A percentile compares a stretch with the other conserved stretches of the same genome.
phyloP scores from a whole-genome alignment of 2,113 vertebrate species.

The Elaphurus davidianus region DNA sequence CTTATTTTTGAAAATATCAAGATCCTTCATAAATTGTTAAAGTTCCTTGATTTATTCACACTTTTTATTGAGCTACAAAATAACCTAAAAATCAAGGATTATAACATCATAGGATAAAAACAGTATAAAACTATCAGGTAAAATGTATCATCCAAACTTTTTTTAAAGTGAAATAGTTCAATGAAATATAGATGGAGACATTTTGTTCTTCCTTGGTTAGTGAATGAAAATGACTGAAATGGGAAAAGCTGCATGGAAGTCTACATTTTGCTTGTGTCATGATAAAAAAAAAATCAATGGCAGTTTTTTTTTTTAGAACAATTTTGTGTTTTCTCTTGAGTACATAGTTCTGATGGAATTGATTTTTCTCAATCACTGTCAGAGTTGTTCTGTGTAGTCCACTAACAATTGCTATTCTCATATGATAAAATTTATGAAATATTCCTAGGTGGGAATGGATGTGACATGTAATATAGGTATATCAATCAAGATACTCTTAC shows the following conservation, averaged over 20 bases:
- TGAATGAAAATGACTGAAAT: slow-evolving; percentile 26
- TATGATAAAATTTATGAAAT: neutral
- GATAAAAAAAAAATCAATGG: slow-evolving; percentile 61
- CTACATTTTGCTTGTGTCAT: slow-evolving; percentile 18
- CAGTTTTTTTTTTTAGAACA: slow-evolving; percentile 10
- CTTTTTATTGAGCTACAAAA: neutral
- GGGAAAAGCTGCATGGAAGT: neutral
- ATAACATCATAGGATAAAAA: neutral
- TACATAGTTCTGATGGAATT: slow-evolving; percentile 41
- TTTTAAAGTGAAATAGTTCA: neutral
- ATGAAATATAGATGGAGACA: neutral
- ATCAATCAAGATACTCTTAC: neutral
- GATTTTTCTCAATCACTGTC: slow-evolving; percentile 58
- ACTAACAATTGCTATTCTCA: slow-evolving; percentile 23
- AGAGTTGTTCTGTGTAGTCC: slow-evolving; percentile 5
- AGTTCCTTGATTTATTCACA: neutral
- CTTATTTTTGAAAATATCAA: neutral
- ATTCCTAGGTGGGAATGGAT: neutral
- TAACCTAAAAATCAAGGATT: neutral
- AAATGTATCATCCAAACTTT: neutral
- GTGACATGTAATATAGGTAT: neutral
- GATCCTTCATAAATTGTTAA: neutral
- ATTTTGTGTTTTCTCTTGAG: slow-evolving; percentile 38
- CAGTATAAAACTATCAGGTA: neutral
- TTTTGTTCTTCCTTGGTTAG: neutral